These are phyloP conservation scores for Spea hammondii DNA, from an alignment of 2,797 vertebrate species.

Conservation along the genomic window DNA sequence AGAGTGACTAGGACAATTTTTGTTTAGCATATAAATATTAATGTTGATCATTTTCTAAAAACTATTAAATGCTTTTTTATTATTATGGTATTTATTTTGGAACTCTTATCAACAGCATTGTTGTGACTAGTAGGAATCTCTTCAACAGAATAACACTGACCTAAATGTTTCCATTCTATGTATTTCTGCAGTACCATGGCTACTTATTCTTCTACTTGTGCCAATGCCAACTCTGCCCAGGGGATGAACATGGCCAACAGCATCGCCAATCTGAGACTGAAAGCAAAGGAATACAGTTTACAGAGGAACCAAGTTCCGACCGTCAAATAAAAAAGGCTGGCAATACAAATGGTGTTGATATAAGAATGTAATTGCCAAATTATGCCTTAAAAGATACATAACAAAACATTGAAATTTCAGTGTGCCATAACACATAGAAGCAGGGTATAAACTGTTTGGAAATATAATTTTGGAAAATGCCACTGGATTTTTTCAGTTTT, in stretches of 20 bases:
- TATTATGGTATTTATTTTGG: no score
- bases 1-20: no score
- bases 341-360: conserved; percentile 50
- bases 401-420: conserved; percentile 52
- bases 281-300: conserved; percentile 99
- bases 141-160: background rate
- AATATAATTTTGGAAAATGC: conserved; percentile 59
- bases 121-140: background rate
- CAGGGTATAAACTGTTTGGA: conserved; percentile 63
- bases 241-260: conserved; percentile 99
- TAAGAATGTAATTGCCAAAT: conserved; percentile 60
- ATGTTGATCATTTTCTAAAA: no score
- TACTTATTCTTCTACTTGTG: conserved; percentile 90
- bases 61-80: no score
- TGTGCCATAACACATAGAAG: conserved; percentile 61
- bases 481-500: conserved; percentile 61
- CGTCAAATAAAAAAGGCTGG: conserved; percentile 82
- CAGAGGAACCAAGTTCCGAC: conserved; percentile 95
- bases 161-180: conserved; percentile 3
- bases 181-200: conserved; percentile 84
- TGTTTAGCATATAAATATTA: no score
- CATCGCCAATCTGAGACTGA: conserved; percentile 98
- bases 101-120: background rate
- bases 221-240: conserved; percentile 87
- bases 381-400: conserved; percentile 59